Evolutionary conservation across 1,140 invertebrate genomes (phyloP), one percentile per base, ranked within the genome.

Genomic region (Charaxes varanes): DNA sequence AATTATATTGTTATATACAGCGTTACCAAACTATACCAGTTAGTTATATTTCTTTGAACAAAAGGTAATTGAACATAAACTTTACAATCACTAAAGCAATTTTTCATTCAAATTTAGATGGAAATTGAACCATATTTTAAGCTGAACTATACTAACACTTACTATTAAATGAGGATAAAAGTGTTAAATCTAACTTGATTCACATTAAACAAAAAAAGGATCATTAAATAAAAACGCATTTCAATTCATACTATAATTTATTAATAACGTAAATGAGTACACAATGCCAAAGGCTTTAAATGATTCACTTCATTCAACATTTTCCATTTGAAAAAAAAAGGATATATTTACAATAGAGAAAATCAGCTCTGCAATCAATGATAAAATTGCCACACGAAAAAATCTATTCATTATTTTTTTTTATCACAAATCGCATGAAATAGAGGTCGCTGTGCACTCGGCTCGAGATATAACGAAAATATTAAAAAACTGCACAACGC

Each of bases 211-310:
- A n/a, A n/a, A n/a, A n/a, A 19, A 42, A 7, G 31, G 32, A 16
- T 6, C 4, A 6, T 23, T 3, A 41, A 47, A 47, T 41, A 18
- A 66, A 60, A 71, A 79, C 60, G 63, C 48, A 53, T 63, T 28
- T 44, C 47, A 62, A 56, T 76, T 73, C 62, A 79, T 83, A 77
- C 76, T 73, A 79, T 77, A 73, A 80, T 83, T 83, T 83, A 80
- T 83, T 80, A 69, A 78, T 78, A 82, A 80, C 73, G 71, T 79
- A 83, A 83, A 80, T 80, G 76, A 80, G 76, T 83, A 83, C 77
- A 81, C 73, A 77, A 79, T 69, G 79, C 74, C 74, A 76, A 67
- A 76, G 77, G 74, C 74, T 79, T 79, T 62, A 77, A 80, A 77
- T 71, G 66, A 70, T 79, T 83, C 57, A 77, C 66, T 79, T 80